Evolutionary conservation across 2,797 vertebrate genomes (phyloP), one percentile per base, ranked within the genome.

Genomic region (Rhabdomys pumilio): DNA sequence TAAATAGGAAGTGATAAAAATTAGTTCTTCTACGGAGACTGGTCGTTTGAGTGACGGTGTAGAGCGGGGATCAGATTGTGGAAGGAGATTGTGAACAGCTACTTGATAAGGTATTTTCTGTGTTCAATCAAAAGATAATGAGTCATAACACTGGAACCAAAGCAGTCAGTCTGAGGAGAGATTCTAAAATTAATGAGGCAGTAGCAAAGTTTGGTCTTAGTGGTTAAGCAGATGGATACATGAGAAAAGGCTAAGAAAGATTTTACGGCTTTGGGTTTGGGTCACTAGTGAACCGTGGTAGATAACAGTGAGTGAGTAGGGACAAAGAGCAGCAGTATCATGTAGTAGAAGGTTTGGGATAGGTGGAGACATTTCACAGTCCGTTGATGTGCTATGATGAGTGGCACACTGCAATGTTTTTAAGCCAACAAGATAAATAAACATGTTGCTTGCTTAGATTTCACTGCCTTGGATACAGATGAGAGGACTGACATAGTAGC

Each of bases 171-270:
- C 53, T 31, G 15, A 95, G 26, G n/a, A 6, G 50, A 76, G 31
- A 72, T 38, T 94, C 63, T 91, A n/a, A 95, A 96, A 24, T 61
- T 81, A 63, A 86, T 63, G n/a, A 73, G 57, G 38, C 65, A 81
- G 29, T 90, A 72, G 87, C 85, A 65, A 41, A 57, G 31, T 14
- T 50, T 67, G 14, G 26, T 59, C 34, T 81, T 93, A n/a, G 38
- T 92, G 41, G n/a, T 67, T 81, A 77, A 92, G 87, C 55, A 53
- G 47, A 76, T 86, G 6, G 1, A 11, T 41, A 0, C n/a, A 3
- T 75, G n/a, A 82, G 41, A 75, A 81, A 77, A 57, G 53, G 50
- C 61, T 1, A 89, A 89, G n/a, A 89, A 88, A 57, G 55, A 79
- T 13, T 89, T 1, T 84, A 24, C 47, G 26, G 6, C 67, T 91